Conservation (phyloP, 2,888 invertebrate genomes). For the Andrena dorsata region DNA sequence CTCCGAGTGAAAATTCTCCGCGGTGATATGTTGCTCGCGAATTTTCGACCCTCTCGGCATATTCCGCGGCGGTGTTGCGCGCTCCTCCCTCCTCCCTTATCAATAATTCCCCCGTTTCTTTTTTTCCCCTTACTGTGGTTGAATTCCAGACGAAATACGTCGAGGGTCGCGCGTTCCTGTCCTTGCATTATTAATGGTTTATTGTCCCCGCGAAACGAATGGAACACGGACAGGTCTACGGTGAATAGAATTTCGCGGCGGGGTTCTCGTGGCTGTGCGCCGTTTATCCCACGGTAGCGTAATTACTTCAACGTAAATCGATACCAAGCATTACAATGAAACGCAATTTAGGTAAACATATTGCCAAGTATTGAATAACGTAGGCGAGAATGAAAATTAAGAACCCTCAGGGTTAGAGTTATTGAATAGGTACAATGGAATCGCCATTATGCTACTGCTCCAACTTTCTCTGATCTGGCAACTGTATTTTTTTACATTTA, state of each 20-base stretch:
- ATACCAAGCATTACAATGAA: background rate
- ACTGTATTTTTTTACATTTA: too few relatives aligned
- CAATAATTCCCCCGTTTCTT: slow-evolving; percentile 34
- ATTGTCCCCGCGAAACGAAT: background rate
- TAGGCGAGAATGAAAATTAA: background rate
- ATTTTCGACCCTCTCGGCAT: slow-evolving; percentile 6
- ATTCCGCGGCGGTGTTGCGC: background rate
- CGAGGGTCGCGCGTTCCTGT: slow-evolving; percentile 13
- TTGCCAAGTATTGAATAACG: background rate
- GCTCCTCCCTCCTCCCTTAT: background rate
- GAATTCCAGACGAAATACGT: slow-evolving; percentile 20
- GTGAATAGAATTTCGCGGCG: slow-evolving; percentile 5
- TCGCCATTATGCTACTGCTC: too few relatives aligned
- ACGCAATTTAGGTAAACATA: background rate
- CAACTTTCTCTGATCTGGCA: too few relatives aligned
- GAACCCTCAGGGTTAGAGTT: background rate
- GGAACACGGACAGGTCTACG: background rate
- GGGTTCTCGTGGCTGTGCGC: background rate
- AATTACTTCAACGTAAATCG: slow-evolving; percentile 18
- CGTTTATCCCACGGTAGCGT: background rate
- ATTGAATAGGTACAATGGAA: too few relatives aligned
- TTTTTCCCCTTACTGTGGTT: slow-evolving; percentile 25
- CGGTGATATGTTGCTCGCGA: slow-evolving; percentile 3
- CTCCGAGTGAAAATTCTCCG: background rate
- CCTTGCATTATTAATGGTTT: slow-evolving; percentile 38